A percentile compares a stretch with the other conserved stretches of the same genome.
These are phyloP conservation scores for Poicephalus meyeri DNA, from an alignment of 2,113 vertebrate species.

Conservation along the genomic window DNA sequence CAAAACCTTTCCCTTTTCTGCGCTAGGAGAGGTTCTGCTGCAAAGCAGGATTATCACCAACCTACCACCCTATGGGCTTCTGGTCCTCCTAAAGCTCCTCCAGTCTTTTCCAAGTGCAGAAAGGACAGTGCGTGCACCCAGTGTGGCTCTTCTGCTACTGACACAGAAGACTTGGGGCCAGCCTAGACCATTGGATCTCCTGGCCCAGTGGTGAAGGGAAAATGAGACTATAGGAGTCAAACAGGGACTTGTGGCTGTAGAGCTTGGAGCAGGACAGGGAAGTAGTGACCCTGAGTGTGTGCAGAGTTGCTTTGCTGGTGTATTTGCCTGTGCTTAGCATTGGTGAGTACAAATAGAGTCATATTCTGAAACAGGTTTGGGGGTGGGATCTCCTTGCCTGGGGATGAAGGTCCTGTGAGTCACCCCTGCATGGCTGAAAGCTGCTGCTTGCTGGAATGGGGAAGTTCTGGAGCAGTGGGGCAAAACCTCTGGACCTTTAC, in stretches of 20 bases:
- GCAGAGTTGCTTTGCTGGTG: neutral
- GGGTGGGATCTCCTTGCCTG: neutral
- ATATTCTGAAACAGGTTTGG: neutral
- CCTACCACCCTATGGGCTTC: neutral
- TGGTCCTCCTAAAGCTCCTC: neutral
- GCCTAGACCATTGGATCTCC: neutral
- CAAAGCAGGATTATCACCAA: neutral
- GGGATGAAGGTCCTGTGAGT: neutral
- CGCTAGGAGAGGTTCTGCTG: neutral
- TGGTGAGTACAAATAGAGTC: neutral
- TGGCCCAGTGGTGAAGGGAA: neutral
- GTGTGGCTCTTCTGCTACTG: neutral
- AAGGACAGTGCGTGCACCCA: neutral
- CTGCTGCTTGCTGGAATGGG: neutral
- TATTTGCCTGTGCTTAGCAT: neutral
- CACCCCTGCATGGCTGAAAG: neutral
- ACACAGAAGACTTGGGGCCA: neutral
- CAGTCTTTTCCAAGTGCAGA: neutral
- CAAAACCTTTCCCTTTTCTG: neutral
- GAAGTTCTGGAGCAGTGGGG: neutral
- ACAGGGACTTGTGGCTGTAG: neutral
- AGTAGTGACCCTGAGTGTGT: too few relatives aligned
- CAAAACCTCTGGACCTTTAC: neutral
- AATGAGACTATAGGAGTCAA: neutral
- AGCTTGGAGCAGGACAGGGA: neutral